Evolutionary conservation across 2,113 vertebrate genomes (phyloP).

Genomic region (Sylvilagus bachmani): DNA sequence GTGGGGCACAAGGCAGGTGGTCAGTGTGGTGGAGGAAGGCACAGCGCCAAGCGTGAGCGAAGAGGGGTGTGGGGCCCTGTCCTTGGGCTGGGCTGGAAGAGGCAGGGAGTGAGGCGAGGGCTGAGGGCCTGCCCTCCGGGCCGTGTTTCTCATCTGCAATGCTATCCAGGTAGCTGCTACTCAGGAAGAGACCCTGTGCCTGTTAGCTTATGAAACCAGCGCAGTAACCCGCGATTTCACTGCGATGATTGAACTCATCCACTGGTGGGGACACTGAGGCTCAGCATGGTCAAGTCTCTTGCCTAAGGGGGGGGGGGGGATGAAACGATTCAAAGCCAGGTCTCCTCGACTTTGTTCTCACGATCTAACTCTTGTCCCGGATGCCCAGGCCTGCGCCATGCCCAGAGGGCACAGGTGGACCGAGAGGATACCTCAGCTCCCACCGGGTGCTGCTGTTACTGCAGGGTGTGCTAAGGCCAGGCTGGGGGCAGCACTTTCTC

Average conservation of each 20-base stretch:
- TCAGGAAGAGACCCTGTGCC: not conserved
- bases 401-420: not conserved
- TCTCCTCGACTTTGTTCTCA: not conserved
- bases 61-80: not conserved
- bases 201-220: slow-evolving; percentile 1
- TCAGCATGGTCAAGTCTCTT: not conserved
- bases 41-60: too few species aligned
- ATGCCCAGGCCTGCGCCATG: not conserved
- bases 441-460: not conserved
- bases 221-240: not conserved
- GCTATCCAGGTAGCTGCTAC: not conserved
- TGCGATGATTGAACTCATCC: not conserved
- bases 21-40: slow-evolving; percentile 36
- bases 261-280: slow-evolving; percentile 25
- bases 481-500: not conserved
- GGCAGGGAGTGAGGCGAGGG: not conserved
- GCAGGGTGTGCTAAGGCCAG: not conserved
- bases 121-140: not conserved
- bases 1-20: slow-evolving; percentile 65
- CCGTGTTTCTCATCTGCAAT: not conserved
- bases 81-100: not conserved
- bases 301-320: not conserved
- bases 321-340: slow-evolving; percentile 2
- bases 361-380: not conserved
- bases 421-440: not conserved